A percentile compares a stretch with the other conserved stretches of the same genome.
Evolutionary conservation across 2,888 invertebrate species (phyloP).

Genomic region (Tanytarsus gracilentus): DNA sequence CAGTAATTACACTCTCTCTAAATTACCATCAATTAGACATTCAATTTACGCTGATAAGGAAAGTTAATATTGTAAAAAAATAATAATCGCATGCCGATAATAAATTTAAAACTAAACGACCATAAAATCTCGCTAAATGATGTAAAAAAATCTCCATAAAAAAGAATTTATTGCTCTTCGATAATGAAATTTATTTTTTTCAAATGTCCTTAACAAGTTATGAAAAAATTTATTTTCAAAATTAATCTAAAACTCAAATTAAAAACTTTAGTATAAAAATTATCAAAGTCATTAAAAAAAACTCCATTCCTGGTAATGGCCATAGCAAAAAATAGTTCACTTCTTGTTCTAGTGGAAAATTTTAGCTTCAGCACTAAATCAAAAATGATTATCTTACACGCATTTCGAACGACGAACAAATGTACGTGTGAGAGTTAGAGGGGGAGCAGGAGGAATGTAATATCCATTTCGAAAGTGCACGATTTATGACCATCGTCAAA

Average conservation of each 20-base stretch:
- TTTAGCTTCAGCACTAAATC: slow-evolving; percentile 17
- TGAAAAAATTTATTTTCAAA: too few species aligned
- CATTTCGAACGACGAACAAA: not conserved
- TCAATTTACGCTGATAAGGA: not conserved
- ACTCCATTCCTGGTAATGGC: too few species aligned
- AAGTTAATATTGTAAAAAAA: too few species aligned
- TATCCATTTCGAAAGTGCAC: slow-evolving; percentile 6
- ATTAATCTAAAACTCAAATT: too few species aligned
- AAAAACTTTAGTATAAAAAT: too few species aligned
- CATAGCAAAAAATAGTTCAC: too few species aligned
- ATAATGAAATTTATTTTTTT: not conserved
- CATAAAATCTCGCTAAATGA: not conserved
- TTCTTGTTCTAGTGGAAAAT: too few species aligned
- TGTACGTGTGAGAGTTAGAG: not conserved
- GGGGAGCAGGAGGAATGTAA: not conserved
- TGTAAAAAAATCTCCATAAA: too few species aligned
- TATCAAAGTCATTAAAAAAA: too few species aligned
- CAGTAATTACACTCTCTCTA: not conserved
- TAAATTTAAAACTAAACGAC: too few species aligned
- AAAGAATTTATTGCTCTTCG: slow-evolving; percentile 23
- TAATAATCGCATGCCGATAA: too few species aligned
- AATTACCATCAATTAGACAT: not conserved
- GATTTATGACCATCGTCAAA: slow-evolving; percentile 14
- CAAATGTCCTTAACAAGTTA: not conserved
- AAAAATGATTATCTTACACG: slow-evolving; percentile 22